Percentiles rank a stretch among this genome's conserved stretches.
Conservation (phyloP, 2,797 vertebrate species). For the Aphelocoma californica region DNA sequence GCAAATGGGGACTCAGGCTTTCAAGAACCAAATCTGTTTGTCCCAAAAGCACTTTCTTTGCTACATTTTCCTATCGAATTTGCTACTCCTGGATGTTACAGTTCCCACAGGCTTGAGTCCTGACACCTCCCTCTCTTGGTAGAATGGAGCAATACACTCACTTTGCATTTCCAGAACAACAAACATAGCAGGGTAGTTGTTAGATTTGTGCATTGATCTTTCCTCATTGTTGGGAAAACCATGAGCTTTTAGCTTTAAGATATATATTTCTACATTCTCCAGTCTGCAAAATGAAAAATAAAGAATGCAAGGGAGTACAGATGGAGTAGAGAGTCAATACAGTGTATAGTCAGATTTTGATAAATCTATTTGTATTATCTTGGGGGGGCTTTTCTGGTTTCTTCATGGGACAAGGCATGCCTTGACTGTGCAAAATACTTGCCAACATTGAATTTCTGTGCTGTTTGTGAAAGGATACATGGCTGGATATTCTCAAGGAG, state of each 20-base stretch:
- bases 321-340: neutral
- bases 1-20: neutral
- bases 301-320: neutral
- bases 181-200: neutral
- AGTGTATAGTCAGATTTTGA: neutral
- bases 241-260: neutral
- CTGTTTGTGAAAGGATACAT: neutral
- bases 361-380: neutral
- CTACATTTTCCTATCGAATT: neutral
- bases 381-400: neutral
- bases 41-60: neutral
- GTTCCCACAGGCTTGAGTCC: neutral
- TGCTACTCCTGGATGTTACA: neutral
- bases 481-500: neutral
- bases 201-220: neutral
- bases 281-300: neutral
- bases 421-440: neutral
- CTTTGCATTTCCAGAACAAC: neutral
- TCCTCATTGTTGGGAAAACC: neutral
- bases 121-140: neutral
- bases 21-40: neutral
- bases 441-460: neutral
- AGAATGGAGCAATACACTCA: rapidly evolving
- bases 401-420: neutral
- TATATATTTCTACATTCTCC: neutral